phyloP scores from a whole-genome alignment of 2,888 invertebrate genomes.

The Epicampocera succincta region DNA sequence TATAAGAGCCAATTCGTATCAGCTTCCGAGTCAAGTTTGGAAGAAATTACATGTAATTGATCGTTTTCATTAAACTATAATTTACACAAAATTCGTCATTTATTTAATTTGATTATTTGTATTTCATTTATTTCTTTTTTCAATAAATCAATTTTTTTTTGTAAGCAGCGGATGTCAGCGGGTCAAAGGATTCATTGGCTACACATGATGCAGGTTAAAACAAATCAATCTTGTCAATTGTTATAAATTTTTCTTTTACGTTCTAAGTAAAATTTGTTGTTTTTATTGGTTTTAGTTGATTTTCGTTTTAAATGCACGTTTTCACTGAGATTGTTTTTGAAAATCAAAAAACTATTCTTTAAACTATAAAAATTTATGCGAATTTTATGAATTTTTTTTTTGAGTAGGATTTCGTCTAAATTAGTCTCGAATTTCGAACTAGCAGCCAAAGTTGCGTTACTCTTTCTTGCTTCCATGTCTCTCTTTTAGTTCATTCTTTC shows the following conservation, averaged over 20 bases:
- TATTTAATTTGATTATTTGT: slow-evolving; percentile 72
- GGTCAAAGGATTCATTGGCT: slow-evolving; percentile 90
- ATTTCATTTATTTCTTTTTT: slow-evolving; percentile 76
- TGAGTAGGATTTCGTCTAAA: slow-evolving; percentile 15
- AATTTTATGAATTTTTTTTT: slow-evolving; percentile 30
- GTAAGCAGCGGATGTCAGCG: slow-evolving; percentile 88
- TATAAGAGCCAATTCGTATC: slow-evolving; percentile 83
- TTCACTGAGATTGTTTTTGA: slow-evolving; percentile 14
- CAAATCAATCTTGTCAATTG: slow-evolving; percentile 61
- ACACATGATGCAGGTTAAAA: slow-evolving; percentile 90
- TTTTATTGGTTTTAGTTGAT: slow-evolving; percentile 42
- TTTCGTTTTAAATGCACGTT: slow-evolving; percentile 56
- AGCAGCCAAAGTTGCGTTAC: no score
- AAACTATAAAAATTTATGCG: slow-evolving; percentile 3
- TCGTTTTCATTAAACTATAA: slow-evolving; percentile 68
- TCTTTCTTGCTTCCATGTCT: no score
- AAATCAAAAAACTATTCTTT: background rate
- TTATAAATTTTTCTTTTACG: background rate
- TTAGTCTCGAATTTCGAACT: no score
- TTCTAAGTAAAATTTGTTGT: slow-evolving; percentile 43
- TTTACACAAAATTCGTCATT: slow-evolving; percentile 70
- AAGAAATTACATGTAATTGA: slow-evolving; percentile 85
- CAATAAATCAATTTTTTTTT: slow-evolving; percentile 68
- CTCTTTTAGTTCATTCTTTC: no score
- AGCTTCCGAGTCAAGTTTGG: slow-evolving; percentile 85